A percentile compares a stretch with the other conserved stretches of the same genome.
Evolutionary conservation across 2,113 vertebrate genomes (phyloP).

Genomic region (Falcunculus frontatus): DNA sequence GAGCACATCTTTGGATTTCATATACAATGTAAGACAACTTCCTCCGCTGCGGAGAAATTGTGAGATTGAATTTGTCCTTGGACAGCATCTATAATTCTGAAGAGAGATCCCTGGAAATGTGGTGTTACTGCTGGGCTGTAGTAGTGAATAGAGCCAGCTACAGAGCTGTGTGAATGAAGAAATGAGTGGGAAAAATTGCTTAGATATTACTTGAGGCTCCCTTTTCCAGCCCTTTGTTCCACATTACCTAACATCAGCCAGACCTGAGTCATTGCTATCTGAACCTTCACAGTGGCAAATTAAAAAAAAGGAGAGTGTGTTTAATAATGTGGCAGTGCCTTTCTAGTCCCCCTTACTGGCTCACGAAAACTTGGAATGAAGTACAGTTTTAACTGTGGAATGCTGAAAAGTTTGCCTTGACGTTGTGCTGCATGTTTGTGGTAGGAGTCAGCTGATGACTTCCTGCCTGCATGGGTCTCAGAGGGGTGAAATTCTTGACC

Average conservation of each 20-base stretch:
- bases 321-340: neutral
- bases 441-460: slow-evolving; percentile 33
- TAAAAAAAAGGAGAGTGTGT: neutral
- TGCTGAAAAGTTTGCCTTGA: slow-evolving; percentile 16
- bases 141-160: neutral
- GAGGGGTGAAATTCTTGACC: slow-evolving; percentile 43
- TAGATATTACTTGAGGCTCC: neutral
- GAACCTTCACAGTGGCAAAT: neutral
- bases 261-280: neutral
- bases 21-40: neutral
- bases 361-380: slow-evolving; percentile 26
- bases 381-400: neutral
- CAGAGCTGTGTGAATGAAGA: neutral
- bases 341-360: neutral
- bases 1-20: neutral
- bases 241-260: neutral
- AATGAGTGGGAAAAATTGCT: neutral
- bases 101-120: neutral
- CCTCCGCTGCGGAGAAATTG: neutral
- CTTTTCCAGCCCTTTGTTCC: neutral
- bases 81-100: neutral
- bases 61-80: neutral
- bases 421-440: slow-evolving; percentile 15
- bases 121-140: neutral
- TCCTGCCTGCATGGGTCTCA: slow-evolving; percentile 3